Percentiles rank a stretch among this genome's conserved stretches.
Conservation (phyloP, 2,113 vertebrate species). For the Trachemys scripta region DNA sequence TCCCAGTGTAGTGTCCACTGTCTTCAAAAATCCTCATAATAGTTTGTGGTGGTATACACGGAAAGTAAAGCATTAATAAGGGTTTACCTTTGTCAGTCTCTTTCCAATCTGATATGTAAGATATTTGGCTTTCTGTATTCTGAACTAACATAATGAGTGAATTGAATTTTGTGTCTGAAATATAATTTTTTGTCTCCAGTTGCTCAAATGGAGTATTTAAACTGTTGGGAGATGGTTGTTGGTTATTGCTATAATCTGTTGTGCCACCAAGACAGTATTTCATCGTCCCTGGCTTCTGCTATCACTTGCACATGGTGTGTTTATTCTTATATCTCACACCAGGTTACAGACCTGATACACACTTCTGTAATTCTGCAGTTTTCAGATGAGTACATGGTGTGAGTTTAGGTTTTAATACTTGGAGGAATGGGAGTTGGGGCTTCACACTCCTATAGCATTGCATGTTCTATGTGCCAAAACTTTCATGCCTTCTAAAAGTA, state of each 20-base stretch:
- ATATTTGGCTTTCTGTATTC: background rate
- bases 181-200: background rate
- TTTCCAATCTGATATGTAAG: background rate
- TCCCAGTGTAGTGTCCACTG: too few species aligned
- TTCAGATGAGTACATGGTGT: background rate
- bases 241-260: background rate
- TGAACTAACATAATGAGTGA: background rate
- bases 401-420: background rate
- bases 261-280: background rate
- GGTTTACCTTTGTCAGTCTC: background rate
- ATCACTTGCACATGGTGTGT: background rate
- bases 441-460: background rate
- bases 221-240: background rate
- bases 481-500: background rate
- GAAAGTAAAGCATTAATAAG: background rate
- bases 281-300: background rate
- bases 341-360: background rate
- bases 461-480: background rate
- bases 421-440: accelerated
- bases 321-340: background rate
- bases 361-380: background rate
- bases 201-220: background rate
- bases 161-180: background rate
- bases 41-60: background rate
- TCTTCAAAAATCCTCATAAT: background rate